Base-by-base conservation (phyloP, 1,140 invertebrate genomes). In the Cotesia typhae region DNA sequence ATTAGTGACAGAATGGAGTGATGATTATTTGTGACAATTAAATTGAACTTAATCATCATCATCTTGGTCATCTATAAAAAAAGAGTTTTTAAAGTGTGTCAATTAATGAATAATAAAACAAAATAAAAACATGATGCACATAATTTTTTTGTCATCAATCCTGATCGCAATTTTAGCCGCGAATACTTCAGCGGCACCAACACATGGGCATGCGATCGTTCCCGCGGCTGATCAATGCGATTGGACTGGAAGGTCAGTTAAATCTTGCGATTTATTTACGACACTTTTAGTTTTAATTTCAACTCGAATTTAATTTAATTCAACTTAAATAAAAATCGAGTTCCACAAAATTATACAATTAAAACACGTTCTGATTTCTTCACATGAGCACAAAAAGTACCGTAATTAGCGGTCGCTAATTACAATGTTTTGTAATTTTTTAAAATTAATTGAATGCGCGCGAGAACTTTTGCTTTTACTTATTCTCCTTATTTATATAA, bases 241-340 rank as follows among this genome's bases (percentile, higher is more conserved):
- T 70, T 87, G 85, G 85, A 83, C 80, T 75, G 85, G 84, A 81
- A 87, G 84, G 85, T 87, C 78, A 77, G 83, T 81, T 17, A 17
- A 17, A 72, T 67, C 66, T 37, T 28, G 28, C 28, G 28, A 28
- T 28, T 28, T 10, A 57, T 28, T 28, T 10, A 57, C 74, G 38
- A 9, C 4, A 55, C 14, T 51, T 61, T 47, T 57, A 28, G 28
- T 2, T 28, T 28, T 28, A 2, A 28, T 28, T 28, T 28, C 28
- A 28, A 28, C 1, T 28, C 17, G 1, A 17, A 17, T 17, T 17
- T 17, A 17, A 17, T 17, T 17, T 17, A 0, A 17, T 28, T 28
- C 28, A 0, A 28, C 2, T 28, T 28, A 28, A 28, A 28, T 28
- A 28, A 28, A 28, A 28, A 28, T 28, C 0, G 17, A 17, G n/a